Conservation (phyloP, 2,113 vertebrate species). For the Cranoglanis bouderius region DNA sequence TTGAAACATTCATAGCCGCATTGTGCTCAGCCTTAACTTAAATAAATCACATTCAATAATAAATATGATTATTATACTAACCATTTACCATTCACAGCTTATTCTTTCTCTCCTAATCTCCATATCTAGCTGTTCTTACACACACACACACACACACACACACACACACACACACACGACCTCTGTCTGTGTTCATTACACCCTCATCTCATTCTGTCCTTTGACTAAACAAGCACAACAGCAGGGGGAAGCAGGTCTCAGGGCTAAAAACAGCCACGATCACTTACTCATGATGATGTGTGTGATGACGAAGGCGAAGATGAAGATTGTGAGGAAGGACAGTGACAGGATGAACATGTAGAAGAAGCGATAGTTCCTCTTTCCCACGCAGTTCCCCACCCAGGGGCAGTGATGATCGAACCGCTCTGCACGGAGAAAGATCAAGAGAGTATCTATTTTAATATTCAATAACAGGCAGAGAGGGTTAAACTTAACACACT, state of each 20-base stretch:
- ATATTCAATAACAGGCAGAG: neutral
- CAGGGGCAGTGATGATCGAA: constrained; percentile 99
- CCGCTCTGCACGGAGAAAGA: constrained; percentile 85
- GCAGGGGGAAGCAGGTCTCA: neutral
- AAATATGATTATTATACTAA: neutral
- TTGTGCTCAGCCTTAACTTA: neutral
- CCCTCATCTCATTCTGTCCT: neutral
- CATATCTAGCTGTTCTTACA: neutral
- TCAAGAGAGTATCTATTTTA: constrained; percentile 18
- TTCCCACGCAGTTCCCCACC: constrained; percentile 99
- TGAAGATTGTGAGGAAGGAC: constrained; percentile 99
- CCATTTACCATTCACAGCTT: neutral
- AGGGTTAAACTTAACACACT: neutral
- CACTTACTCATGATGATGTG: constrained; percentile 98
- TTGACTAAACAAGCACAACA: neutral
- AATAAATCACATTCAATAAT: neutral
- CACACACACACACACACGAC: neutral
- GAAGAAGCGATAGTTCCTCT: constrained; percentile 99
- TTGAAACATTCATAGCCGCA: neutral
- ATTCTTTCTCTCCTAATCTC: neutral
- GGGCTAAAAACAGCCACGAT: neutral
- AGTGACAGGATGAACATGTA: constrained; percentile 99
- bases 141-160: too few species aligned
- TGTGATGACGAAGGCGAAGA: constrained; percentile 97
- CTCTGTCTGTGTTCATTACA: neutral